A percentile compares a stretch with the other conserved stretches of the same genome.
Evolutionary conservation across 2,797 vertebrate genomes (phyloP).

Genomic region (Anguilla pacifica): DNA sequence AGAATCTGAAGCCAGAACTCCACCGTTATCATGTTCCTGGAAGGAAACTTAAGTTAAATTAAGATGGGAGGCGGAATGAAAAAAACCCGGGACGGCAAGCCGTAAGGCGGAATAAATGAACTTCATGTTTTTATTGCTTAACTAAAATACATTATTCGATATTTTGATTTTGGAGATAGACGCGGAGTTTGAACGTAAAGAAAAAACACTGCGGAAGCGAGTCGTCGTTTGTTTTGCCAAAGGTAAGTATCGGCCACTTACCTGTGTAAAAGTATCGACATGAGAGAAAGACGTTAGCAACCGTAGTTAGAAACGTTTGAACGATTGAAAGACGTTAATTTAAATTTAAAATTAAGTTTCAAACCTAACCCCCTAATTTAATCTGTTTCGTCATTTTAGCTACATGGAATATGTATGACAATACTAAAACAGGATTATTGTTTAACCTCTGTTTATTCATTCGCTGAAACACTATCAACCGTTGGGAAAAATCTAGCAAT

Average conservation of each 20-base stretch:
- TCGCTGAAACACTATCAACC: background rate
- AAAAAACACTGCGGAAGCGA: background rate
- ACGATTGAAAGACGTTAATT: too few relatives aligned
- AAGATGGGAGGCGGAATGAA: constrained; percentile 12
- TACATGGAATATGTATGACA: background rate
- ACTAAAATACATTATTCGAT: constrained; percentile 8
- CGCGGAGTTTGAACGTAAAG: background rate
- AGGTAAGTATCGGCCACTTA: background rate
- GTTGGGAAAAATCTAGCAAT: background rate
- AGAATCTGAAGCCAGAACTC: background rate
- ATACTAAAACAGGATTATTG: background rate
- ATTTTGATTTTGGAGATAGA: background rate
- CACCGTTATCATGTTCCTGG: background rate
- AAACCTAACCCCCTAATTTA: background rate
- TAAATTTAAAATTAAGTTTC: background rate
- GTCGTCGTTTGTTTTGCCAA: background rate
- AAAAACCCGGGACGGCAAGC: background rate
- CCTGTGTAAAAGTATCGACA: background rate
- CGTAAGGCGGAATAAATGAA: background rate
- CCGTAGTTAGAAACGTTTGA: background rate
- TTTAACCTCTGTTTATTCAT: background rate
- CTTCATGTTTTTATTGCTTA: background rate
- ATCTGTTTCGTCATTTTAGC: too few relatives aligned
- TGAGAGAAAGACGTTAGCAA: background rate
- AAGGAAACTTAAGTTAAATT: background rate